Evolutionary conservation across 2,797 vertebrate genomes (phyloP).

Genomic region (Epinephelus awoara): DNA sequence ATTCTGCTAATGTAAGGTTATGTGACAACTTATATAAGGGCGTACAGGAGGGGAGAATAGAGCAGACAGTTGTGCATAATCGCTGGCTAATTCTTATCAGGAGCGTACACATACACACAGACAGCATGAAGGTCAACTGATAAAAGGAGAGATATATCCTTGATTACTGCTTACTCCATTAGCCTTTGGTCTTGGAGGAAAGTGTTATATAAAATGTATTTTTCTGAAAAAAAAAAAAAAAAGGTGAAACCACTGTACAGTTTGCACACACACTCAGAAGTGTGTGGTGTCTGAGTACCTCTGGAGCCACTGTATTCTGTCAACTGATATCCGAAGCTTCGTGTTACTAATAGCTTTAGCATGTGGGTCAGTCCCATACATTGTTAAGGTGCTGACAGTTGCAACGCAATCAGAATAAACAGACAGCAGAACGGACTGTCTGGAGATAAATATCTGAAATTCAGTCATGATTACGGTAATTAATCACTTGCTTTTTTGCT

Average conservation of each 20-base stretch:
- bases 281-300: neutral
- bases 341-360: neutral
- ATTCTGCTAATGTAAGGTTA: neutral
- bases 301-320: neutral
- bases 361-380: neutral
- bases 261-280: neutral
- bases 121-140: conserved; percentile 35
- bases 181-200: neutral
- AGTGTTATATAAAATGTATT: conserved; percentile 30
- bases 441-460: neutral
- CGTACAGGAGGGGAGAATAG: neutral
- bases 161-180: neutral
- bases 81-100: conserved; percentile 22
- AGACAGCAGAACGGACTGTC: neutral
- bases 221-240: neutral
- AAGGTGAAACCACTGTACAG: neutral
- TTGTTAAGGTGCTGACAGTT: neutral
- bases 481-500: conserved; percentile 2
- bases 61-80: neutral
- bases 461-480: neutral
- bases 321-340: neutral
- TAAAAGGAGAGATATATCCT: conserved; percentile 22
- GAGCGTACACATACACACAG: neutral
- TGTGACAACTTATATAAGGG: conserved; percentile 11
- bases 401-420: conserved; percentile 2